A percentile compares a stretch with the other conserved stretches of the same genome.
These are phyloP conservation scores for Aelia acuminata DNA, from an alignment of 2,888 invertebrate genomes.

Conservation along the genomic window DNA sequence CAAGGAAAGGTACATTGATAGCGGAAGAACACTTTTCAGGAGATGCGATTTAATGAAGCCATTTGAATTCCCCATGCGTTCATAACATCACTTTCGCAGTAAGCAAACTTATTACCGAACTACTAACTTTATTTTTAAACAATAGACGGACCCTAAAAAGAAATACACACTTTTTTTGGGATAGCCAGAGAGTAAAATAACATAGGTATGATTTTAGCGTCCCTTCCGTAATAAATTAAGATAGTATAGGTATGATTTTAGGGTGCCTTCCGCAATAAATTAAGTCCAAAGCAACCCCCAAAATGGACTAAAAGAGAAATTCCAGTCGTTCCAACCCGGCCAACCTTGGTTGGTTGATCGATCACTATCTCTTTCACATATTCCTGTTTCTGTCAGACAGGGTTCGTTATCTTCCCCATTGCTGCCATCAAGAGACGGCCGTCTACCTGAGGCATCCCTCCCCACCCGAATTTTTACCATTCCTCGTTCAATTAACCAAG, in stretches of 20 bases:
- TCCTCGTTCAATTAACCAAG: not conserved
- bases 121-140: too few relatives aligned
- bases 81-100: too few relatives aligned
- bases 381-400: slow-evolving; percentile 36
- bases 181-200: too few relatives aligned
- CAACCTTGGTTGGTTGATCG: slow-evolving; percentile 32
- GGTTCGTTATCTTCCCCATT: slow-evolving; percentile 18
- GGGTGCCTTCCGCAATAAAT: not conserved
- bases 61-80: too few relatives aligned
- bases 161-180: too few relatives aligned
- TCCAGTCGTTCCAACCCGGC: not conserved
- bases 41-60: too few relatives aligned
- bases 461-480: not conserved
- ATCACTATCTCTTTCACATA: slow-evolving; percentile 45
- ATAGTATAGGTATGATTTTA: not conserved
- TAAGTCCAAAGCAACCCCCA: not conserved
- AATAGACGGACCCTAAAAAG: too few relatives aligned
- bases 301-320: slow-evolving; percentile 32
- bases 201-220: not conserved
- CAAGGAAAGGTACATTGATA: too few relatives aligned
- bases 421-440: slow-evolving; percentile 7
- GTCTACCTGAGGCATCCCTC: not conserved
- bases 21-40: too few relatives aligned
- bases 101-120: too few relatives aligned
- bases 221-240: not conserved